Base-by-base conservation (phyloP, 2,888 invertebrate species). In the Saturnia pavonia region DNA sequence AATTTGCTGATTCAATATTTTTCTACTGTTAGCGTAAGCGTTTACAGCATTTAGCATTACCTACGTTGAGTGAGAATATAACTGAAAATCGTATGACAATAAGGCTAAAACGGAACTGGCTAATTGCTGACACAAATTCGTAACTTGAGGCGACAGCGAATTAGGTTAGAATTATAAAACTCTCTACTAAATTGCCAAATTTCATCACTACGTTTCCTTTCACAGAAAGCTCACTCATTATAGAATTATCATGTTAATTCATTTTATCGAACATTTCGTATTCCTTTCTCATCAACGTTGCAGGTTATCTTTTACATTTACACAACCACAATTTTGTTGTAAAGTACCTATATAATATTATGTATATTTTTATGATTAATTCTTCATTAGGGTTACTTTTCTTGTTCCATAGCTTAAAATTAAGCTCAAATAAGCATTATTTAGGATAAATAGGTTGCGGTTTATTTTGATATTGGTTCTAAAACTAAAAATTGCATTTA, bases 401-500 rank as follows among this genome's bases (percentile, higher is more conserved):
- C 57, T 60, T 27, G 54, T 60, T 7, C 6, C 11, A 60, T 12
- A 25, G 19, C 16, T 12, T 34, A 51, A 6, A 12, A 27, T 12
- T 27, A 70, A 75, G 72, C 73, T 76, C 75, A 70, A 27, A 87
- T 79, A 91, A 91, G 91, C 86, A 91, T 90, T 83, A 84, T 84
- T 83, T 85, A 82, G 91, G 92, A 90, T 91, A 88, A 88, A 91
- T 87, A 91, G 93, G 94, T 92, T 90, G 88, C 85, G 89, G 90
- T 92, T 92, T 91, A 91, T 92, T 92, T 89, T 88, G 89, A 88
- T 91, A 91, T 90, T 91, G 91, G 90, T 68, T 93, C 93, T 93
- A 92, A 94, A 94, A 94, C 94, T 94, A 94, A 94, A 93, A 92
- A 90, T 91, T 93, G 92, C 93, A 94, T 94, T 93, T 93, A 92